Evolutionary conservation across 2,113 vertebrate genomes (phyloP).

Genomic region (Podocnemis expansa): DNA sequence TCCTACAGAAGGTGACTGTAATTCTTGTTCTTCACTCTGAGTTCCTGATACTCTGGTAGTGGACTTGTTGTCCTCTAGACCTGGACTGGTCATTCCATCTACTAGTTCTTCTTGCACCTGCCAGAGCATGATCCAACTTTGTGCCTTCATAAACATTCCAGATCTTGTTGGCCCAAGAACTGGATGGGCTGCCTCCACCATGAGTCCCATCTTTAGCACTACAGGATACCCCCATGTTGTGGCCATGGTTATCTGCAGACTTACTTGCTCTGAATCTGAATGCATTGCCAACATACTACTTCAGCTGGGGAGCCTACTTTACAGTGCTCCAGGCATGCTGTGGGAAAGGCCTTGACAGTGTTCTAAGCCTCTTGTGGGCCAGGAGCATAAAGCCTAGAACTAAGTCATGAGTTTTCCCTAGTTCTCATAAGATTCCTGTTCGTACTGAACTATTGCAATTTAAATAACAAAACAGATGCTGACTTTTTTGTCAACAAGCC

Average conservation of each 20-base stretch:
- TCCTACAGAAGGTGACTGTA: not conserved
- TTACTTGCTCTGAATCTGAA: too few species aligned
- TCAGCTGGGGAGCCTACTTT: not conserved
- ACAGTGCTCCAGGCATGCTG: not conserved
- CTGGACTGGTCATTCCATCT: not conserved
- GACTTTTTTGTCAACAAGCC: not conserved
- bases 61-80: not conserved
- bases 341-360: not conserved
- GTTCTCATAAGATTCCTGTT: not conserved
- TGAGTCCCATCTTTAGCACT: too few species aligned
- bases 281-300: too few species aligned
- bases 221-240: not conserved
- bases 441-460: not conserved
- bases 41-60: not conserved
- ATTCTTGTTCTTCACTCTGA: rapidly evolving
- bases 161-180: not conserved
- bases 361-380: not conserved
- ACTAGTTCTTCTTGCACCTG: not conserved
- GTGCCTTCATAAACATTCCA: not conserved
- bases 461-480: not conserved
- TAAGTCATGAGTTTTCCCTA: not conserved
- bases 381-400: not conserved
- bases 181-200: not conserved
- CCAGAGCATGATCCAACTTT: not conserved
- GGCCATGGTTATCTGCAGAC: not conserved